Percentiles rank a stretch among this genome's conserved stretches.
Conservation (phyloP, 2,797 vertebrate species). For the Alexandromys oeconomus region DNA sequence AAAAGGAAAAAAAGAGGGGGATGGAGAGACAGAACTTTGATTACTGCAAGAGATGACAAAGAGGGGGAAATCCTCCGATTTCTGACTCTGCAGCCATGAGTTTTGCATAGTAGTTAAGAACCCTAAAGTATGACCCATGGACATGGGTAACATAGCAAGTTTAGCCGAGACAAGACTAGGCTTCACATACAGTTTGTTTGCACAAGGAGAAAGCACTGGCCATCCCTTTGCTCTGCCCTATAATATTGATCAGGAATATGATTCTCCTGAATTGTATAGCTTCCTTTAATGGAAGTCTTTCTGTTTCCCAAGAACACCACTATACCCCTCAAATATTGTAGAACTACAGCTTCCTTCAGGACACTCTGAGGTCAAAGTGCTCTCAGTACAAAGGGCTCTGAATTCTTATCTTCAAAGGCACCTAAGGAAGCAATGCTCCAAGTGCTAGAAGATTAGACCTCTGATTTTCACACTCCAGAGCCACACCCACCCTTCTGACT, state of each 20-base stretch:
- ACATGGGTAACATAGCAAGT: not conserved
- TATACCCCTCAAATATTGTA: not conserved
- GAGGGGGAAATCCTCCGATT: not conserved
- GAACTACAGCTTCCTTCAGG: not conserved
- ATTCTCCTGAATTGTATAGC: not conserved
- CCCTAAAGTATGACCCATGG: not conserved
- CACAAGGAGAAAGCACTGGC: not conserved
- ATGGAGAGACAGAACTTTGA: not conserved
- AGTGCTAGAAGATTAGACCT: constrained; percentile 67
- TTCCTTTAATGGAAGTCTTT: not conserved
- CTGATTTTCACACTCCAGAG: constrained; percentile 50
- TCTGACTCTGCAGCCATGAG: not conserved
- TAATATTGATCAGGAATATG: not conserved
- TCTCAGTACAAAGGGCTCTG: not conserved
- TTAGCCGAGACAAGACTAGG: not conserved
- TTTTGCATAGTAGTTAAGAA: not conserved
- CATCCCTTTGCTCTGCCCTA: not conserved
- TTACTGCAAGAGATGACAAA: not conserved
- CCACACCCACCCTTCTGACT: constrained; percentile 10
- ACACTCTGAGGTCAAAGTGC: not conserved
- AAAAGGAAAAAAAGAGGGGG: no score
- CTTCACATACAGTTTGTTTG: not conserved
- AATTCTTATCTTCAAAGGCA: not conserved
- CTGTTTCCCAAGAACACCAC: not conserved
- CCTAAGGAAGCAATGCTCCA: constrained; percentile 1